These are phyloP conservation scores for Julus scanicus DNA, from an alignment of 2,888 invertebrate genomes.

Conservation along the genomic window DNA sequence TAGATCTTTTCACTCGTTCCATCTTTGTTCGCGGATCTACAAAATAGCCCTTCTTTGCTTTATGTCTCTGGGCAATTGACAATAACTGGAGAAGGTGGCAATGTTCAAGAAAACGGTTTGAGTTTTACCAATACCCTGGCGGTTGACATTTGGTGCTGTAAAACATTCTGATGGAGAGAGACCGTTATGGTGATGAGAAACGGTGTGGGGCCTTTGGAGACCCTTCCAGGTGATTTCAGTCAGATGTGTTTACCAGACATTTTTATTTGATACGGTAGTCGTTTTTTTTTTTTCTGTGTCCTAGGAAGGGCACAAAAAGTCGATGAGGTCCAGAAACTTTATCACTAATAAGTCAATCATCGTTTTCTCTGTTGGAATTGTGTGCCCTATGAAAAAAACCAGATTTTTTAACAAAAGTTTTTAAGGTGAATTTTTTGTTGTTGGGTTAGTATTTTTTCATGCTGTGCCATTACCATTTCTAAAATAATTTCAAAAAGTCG, in stretches of 20 bases:
- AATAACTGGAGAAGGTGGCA: not conserved
- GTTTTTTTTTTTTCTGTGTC: no score
- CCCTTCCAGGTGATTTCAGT: not conserved
- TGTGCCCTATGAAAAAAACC: no score
- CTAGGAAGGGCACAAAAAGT: no score
- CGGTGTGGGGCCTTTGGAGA: not conserved
- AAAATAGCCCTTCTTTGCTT: slow-evolving; percentile 27
- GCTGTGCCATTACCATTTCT: no score
- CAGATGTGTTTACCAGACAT: not conserved
- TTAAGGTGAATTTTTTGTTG: no score
- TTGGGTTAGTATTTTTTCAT: no score
- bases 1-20: not conserved
- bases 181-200: not conserved
- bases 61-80: slow-evolving; percentile 26
- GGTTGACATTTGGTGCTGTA: not conserved
- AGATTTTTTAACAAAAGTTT: no score
- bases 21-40: not conserved
- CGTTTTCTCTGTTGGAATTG: no score
- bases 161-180: not conserved
- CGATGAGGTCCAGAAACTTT: no score
- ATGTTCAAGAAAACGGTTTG: not conserved
- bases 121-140: not conserved
- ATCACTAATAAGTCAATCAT: no score
- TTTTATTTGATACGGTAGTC: no score
- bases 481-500: no score